Conservation (phyloP, 2,113 vertebrate genomes). For the Peromyscus californicus region DNA sequence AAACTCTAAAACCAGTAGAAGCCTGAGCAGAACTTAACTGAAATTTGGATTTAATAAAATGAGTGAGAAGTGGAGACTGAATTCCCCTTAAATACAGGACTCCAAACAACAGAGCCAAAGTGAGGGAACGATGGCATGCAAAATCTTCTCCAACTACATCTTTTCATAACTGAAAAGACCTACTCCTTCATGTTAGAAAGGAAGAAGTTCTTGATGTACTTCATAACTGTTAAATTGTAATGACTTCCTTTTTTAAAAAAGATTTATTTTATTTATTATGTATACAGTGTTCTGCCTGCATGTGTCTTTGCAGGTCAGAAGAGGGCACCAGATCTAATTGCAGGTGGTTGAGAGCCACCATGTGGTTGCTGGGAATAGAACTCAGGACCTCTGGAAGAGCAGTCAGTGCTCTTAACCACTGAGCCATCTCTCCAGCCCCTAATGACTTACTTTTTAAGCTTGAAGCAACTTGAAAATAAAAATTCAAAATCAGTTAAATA, state of each 20-base stretch:
- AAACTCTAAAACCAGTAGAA: constrained; percentile 45
- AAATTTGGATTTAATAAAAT: constrained; percentile 53
- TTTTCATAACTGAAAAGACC: neutral
- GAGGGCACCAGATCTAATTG: too few species aligned
- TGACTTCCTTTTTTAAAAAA: neutral
- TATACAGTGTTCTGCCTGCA: too few species aligned
- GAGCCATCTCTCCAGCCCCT: too few species aligned
- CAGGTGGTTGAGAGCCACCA: too few species aligned
- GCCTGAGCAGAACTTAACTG: neutral
- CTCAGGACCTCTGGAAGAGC: too few species aligned
- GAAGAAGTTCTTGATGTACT: neutral
- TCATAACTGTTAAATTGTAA: neutral
- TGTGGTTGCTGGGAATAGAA: too few species aligned
- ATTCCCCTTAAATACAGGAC: neutral
- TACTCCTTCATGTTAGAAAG: neutral
- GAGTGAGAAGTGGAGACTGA: neutral
- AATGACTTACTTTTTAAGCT: neutral
- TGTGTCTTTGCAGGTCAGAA: too few species aligned
- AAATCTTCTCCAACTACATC: neutral
- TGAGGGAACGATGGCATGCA: neutral
- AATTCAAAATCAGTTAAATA: constrained; percentile 2
- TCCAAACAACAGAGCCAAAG: constrained; percentile 28
- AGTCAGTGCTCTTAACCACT: too few species aligned
- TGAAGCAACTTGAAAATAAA: constrained; percentile 36
- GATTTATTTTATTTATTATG: too few species aligned